Evolutionary conservation across 2,113 vertebrate species (phyloP).

Genomic region (Daubentonia madagascariensis): DNA sequence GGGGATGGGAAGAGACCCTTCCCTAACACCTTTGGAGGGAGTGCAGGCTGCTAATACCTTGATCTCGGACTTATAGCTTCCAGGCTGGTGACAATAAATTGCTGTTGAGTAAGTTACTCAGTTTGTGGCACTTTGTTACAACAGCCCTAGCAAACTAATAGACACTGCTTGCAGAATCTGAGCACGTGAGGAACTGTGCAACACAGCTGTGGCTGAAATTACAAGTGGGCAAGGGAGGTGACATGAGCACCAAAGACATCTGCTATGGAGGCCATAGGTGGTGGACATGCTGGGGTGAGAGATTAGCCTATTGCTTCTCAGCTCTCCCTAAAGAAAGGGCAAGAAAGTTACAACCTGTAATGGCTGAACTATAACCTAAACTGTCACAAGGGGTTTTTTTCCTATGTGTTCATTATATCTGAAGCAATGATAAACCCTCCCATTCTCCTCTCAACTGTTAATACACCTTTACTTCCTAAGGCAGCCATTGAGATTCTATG

Average conservation of each 20-base stretch:
- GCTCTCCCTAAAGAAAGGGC: not conserved
- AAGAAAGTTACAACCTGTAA: not conserved
- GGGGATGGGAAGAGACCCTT: not conserved
- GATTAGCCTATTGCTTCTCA: not conserved
- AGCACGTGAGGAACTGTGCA: not conserved
- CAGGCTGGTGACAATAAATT: not conserved
- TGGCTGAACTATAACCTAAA: not conserved
- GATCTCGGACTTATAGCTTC: not conserved
- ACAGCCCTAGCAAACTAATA: not conserved
- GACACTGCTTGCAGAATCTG: not conserved
- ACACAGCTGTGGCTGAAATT: not conserved
- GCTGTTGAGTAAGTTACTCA: not conserved
- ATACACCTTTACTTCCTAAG: constrained; percentile 32
- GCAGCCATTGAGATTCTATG: not conserved
- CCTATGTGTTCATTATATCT: not conserved
- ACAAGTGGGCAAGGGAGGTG: not conserved
- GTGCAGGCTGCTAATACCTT: not conserved
- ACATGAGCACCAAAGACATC: not conserved
- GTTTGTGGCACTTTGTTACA: not conserved
- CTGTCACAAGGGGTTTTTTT: not conserved
- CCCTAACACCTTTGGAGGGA: not conserved
- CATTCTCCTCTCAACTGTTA: not conserved
- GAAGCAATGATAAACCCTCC: not conserved
- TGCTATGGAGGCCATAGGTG: not conserved
- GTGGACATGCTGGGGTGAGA: not conserved